Percentiles rank a stretch among this genome's conserved stretches.
Evolutionary conservation across 2,888 invertebrate genomes (phyloP).

Genomic region (Epirrhoe tristata): DNA sequence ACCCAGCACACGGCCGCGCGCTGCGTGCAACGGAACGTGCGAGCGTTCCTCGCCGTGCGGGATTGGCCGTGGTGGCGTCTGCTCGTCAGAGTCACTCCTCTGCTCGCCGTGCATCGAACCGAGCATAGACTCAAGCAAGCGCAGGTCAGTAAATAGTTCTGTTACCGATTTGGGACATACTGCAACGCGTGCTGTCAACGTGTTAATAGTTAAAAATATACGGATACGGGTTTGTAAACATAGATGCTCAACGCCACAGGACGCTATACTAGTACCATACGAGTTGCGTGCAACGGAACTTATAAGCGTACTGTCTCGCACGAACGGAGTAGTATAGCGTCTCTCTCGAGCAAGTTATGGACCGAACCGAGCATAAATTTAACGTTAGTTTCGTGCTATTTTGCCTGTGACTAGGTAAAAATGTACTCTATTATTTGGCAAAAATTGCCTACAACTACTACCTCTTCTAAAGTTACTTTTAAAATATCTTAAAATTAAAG

Average conservation of each 20-base stretch:
- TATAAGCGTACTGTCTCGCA: not conserved
- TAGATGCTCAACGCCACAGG: not conserved
- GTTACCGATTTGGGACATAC: not conserved
- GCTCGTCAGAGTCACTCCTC: slow-evolving; percentile 95
- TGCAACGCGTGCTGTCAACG: too few species aligned
- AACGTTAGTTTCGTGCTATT: not conserved
- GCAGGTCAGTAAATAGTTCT: slow-evolving; percentile 85
- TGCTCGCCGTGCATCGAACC: slow-evolving; percentile 96
- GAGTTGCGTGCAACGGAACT: not conserved
- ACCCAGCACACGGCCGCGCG: slow-evolving; percentile 94
- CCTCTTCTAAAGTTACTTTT: too few species aligned
- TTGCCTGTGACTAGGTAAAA: not conserved
- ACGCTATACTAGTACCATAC: not conserved
- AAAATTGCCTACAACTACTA: not conserved
- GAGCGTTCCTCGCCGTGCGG: slow-evolving; percentile 95
- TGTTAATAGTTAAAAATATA: too few species aligned
- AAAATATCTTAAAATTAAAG: too few species aligned
- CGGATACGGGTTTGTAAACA: not conserved
- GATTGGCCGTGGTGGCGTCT: slow-evolving; percentile 99
- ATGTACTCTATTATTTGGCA: not conserved
- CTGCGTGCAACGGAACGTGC: slow-evolving; percentile 97
- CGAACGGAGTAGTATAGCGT: not conserved
- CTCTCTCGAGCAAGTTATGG: not conserved
- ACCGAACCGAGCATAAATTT: not conserved
- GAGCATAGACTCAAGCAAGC: slow-evolving; percentile 96